Percentiles rank a stretch among this genome's conserved stretches.
phyloP scores from a whole-genome alignment of 2,888 invertebrate species.

The Drosophila merina region DNA sequence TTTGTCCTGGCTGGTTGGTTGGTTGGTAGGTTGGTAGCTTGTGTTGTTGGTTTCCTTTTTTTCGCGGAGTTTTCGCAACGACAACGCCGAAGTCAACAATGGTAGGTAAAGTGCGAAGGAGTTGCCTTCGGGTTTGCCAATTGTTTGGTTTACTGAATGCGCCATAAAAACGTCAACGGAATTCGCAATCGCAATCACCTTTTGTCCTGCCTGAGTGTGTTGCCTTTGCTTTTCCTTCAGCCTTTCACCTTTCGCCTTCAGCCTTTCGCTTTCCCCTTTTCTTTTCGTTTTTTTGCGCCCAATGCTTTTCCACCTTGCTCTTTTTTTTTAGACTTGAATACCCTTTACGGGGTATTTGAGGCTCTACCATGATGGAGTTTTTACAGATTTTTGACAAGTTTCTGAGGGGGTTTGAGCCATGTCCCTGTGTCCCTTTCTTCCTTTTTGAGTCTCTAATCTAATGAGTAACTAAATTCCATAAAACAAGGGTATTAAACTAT shows the following conservation, averaged over 20 bases:
- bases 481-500: neutral
- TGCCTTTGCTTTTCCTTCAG: constrained; percentile 1
- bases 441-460: neutral
- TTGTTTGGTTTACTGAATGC: constrained; percentile 73
- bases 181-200: constrained; percentile 80
- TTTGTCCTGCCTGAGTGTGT: constrained; percentile 72
- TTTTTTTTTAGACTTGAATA: neutral
- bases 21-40: constrained; percentile 19
- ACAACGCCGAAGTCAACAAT: constrained; percentile 43
- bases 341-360: neutral
- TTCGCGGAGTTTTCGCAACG: constrained; percentile 37
- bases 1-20: constrained; percentile 28
- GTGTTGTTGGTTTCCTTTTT: constrained; percentile 4
- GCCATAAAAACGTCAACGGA: constrained; percentile 74
- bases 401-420: neutral
- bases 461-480: neutral
- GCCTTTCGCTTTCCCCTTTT: neutral
- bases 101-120: constrained; percentile 53
- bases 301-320: neutral
- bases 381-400: too few species aligned
- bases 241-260: neutral
- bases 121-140: constrained; percentile 62
- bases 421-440: neutral
- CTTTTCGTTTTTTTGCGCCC: neutral
- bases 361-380: neutral